phyloP scores from a whole-genome alignment of 2,797 vertebrate species.

The Eidolon dupreanum region DNA sequence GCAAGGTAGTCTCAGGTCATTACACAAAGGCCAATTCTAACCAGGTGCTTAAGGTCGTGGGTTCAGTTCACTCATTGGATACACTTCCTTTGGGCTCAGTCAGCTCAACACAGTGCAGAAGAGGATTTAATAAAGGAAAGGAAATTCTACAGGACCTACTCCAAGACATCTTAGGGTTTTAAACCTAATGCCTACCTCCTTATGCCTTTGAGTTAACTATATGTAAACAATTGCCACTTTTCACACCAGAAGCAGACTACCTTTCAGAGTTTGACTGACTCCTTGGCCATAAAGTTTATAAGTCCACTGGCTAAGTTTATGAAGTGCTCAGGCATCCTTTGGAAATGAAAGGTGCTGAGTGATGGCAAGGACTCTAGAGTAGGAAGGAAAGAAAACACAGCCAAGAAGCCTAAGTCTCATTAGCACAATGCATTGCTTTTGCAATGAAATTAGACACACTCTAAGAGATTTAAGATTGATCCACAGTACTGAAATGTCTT shows the following conservation, averaged over 20 bases:
- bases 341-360: constrained; percentile 49
- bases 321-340: constrained; percentile 65
- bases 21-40: constrained; percentile 57
- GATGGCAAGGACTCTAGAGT: not conserved
- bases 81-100: constrained; percentile 41
- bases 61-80: constrained; percentile 55
- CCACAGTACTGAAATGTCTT: not conserved
- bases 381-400: constrained; percentile 42
- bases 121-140: constrained; percentile 65
- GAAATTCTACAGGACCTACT: constrained; percentile 63
- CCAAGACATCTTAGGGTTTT: constrained; percentile 34
- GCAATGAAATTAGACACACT: constrained; percentile 41
- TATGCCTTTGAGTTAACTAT: constrained; percentile 63
- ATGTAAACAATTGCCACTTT: constrained; percentile 76
- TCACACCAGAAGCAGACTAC: constrained; percentile 69
- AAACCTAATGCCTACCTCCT: constrained; percentile 38
- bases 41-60: constrained; percentile 35
- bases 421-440: not conserved
- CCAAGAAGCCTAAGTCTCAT: not conserved
- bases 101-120: constrained; percentile 42
- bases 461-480: constrained; percentile 16
- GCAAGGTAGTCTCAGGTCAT: not conserved
- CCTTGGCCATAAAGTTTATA: constrained; percentile 72
- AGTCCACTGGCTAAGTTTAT: constrained; percentile 62
- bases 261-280: constrained; percentile 54